Conservation (phyloP, 2,888 invertebrate species). For the Troides oblongomaculatus region DNA sequence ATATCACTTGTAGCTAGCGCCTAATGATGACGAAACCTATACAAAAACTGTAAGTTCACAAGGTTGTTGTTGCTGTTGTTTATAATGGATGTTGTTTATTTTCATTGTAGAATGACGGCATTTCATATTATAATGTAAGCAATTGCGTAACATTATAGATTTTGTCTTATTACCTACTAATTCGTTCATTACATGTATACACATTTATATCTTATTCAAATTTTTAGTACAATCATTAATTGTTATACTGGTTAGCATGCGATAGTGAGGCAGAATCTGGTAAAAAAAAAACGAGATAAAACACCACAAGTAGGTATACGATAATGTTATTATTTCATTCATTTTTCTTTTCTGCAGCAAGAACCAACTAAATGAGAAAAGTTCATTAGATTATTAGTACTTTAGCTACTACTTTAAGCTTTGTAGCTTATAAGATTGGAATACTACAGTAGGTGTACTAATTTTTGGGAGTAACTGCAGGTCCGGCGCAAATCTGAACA, state of each 20-base stretch:
- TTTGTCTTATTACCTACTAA: not conserved
- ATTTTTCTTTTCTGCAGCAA: too few relatives aligned
- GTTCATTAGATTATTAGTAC: too few relatives aligned
- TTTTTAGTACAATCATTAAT: not conserved
- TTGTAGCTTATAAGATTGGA: too few relatives aligned
- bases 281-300: too few relatives aligned
- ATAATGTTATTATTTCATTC: too few relatives aligned
- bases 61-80: not conserved
- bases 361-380: too few relatives aligned
- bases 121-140: not conserved
- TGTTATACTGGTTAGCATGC: not conserved
- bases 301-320: too few relatives aligned
- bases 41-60: slow-evolving; percentile 2
- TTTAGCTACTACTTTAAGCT: too few relatives aligned
- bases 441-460: too few relatives aligned
- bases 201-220: not conserved
- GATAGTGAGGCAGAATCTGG: not conserved
- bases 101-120: not conserved
- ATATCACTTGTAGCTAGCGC: not conserved
- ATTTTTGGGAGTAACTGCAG: too few relatives aligned
- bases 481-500: too few relatives aligned
- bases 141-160: not conserved
- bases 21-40: not conserved
- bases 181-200: not conserved
- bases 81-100: not conserved